These are phyloP conservation scores for Phrynocephalus guinanensis DNA, from an alignment of 2,797 vertebrate species.

Conservation along the genomic window DNA sequence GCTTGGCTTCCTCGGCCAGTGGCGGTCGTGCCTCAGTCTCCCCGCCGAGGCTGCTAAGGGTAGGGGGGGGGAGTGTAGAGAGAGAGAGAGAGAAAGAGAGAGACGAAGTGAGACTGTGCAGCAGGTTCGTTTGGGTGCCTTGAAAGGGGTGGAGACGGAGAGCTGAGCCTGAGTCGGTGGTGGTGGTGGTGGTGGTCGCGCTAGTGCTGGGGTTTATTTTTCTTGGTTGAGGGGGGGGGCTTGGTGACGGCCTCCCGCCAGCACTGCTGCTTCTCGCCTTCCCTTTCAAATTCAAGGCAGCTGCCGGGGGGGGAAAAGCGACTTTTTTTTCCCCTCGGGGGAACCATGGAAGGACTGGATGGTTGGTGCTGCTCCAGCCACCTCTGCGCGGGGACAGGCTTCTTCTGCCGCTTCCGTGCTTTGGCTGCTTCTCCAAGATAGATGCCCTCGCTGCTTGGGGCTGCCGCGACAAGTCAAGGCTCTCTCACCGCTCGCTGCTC, in stretches of 20 bases:
- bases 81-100: too few relatives aligned
- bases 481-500: neutral
- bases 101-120: neutral
- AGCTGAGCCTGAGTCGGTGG: too few relatives aligned
- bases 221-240: too few relatives aligned
- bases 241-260: neutral
- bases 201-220: too few relatives aligned
- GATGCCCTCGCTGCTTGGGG: constrained; percentile 37
- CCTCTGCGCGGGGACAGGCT: constrained; percentile 37
- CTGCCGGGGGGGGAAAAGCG: neutral
- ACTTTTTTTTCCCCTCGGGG: neutral
- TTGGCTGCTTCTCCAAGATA: constrained; percentile 36
- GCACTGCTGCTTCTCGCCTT: constrained; percentile 6
- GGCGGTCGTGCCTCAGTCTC: neutral
- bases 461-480: constrained; percentile 46
- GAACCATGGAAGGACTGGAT: constrained; percentile 27
- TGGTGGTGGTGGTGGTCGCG: too few relatives aligned
- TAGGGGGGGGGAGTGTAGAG: neutral
- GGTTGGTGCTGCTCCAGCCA: neutral
- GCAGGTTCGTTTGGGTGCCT: neutral
- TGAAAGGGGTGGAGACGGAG: constrained; percentile 16
- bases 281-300: neutral
- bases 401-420: constrained; percentile 37
- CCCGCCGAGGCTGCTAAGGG: too few relatives aligned
- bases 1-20: neutral